These are phyloP conservation scores for Corella eumyota DNA, from an alignment of 23 tunicate genomes.

Conservation along the genomic window DNA sequence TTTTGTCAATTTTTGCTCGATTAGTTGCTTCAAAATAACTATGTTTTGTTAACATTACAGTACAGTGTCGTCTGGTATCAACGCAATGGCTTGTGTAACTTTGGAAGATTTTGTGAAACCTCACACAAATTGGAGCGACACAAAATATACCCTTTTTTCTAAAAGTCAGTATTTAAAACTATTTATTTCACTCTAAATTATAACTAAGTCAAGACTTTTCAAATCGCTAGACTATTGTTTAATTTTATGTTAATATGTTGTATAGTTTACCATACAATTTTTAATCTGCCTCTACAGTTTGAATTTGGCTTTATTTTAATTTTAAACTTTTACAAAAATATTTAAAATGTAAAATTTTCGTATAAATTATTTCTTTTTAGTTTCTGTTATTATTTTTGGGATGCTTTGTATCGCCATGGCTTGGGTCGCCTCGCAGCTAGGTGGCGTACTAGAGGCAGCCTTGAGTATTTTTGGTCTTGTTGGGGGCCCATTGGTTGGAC, in stretches of 20 bases:
- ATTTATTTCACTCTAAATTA: not conserved
- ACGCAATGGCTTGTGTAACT: constrained; percentile 52
- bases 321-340: no score
- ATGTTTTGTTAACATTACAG: no score
- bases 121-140: constrained; percentile 22
- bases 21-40: no score
- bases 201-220: no score
- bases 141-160: constrained; percentile 37
- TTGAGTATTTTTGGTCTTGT: constrained; percentile 33
- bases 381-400: constrained; percentile 22
- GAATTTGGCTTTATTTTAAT: no score
- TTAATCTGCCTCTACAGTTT: no score
- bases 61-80: constrained; percentile 70
- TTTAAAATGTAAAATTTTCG: not conserved
- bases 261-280: not conserved
- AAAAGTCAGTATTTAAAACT: constrained; percentile 19
- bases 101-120: constrained; percentile 62
- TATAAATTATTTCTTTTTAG: constrained; percentile 7
- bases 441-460: constrained; percentile 51
- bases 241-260: not conserved
- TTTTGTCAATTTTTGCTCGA: no score
- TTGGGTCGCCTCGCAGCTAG: constrained; percentile 26
- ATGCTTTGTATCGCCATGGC: constrained; percentile 39
- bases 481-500: constrained; percentile 40
- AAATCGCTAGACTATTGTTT: not conserved